Percentiles rank a stretch among this genome's conserved stretches.
Evolutionary conservation across 2,888 invertebrate species (phyloP).

Genomic region (Thelaira solivaga): DNA sequence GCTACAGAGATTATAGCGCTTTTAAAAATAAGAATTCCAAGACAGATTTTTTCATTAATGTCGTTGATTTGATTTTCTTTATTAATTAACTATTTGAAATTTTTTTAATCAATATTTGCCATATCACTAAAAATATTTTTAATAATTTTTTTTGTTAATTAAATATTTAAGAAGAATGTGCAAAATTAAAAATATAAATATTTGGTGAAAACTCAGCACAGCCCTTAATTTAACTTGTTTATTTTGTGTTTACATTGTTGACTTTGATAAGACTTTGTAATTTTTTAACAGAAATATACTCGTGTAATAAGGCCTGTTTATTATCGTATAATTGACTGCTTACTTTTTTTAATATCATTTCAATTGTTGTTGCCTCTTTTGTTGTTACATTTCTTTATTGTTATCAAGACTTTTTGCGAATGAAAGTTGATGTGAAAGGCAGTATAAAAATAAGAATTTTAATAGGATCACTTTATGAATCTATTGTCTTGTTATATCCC

Average conservation of each 20-base stretch:
- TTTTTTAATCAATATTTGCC: too few species aligned
- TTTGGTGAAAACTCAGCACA: too few species aligned
- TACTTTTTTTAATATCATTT: conserved; percentile 52
- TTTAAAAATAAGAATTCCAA: too few species aligned
- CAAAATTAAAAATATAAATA: too few species aligned
- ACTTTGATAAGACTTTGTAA: conserved; percentile 26
- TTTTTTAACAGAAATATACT: conserved; percentile 7
- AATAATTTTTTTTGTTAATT: too few species aligned
- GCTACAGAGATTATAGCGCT: too few species aligned
- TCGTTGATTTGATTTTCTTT: too few species aligned
- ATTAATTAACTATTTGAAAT: too few species aligned
- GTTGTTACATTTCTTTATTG: conserved; percentile 38
- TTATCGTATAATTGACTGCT: conserved; percentile 58
- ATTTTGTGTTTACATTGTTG: conserved; percentile 1
- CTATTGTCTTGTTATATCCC: not conserved
- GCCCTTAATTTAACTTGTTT: too few species aligned
- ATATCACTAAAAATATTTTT: too few species aligned
- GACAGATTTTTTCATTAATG: too few species aligned
- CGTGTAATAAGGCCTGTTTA: conserved; percentile 37
- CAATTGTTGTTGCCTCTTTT: conserved; percentile 50
- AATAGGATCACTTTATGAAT: conserved; percentile 24
- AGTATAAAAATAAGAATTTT: not conserved
- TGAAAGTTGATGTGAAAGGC: not conserved
- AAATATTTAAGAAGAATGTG: too few species aligned
- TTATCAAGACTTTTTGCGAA: conserved; percentile 11